These are phyloP conservation scores for Lepidothrix coronata DNA, from an alignment of 2,113 vertebrate genomes.

Conservation along the genomic window DNA sequence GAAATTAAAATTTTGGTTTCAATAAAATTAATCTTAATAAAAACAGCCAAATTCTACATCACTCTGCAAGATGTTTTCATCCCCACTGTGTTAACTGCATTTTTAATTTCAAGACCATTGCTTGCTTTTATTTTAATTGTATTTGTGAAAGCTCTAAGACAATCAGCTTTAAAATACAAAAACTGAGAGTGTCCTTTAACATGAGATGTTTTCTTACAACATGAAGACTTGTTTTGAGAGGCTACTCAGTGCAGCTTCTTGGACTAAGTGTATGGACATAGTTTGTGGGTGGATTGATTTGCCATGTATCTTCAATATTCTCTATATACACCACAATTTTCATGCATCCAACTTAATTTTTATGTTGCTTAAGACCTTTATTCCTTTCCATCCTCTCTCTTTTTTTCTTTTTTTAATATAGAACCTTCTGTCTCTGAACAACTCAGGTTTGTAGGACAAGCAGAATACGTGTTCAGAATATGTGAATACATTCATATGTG, in stretches of 20 bases:
- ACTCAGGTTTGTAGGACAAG: background rate
- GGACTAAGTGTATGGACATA: background rate
- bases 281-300: background rate
- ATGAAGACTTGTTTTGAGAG: background rate
- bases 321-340: background rate
- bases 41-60: background rate
- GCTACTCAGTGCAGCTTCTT: background rate
- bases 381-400: background rate
- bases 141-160: background rate
- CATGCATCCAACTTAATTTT: background rate
- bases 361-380: background rate
- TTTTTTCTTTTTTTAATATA: background rate
- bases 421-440: background rate
- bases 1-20: background rate
- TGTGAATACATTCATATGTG: background rate
- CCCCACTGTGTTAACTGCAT: background rate
- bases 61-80: background rate
- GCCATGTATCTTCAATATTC: background rate
- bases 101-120: background rate
- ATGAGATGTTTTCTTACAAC: background rate
- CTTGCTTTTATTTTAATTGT: background rate
- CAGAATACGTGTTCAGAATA: background rate
- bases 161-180: background rate
- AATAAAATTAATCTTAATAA: background rate
- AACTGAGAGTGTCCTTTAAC: background rate